Conservation (phyloP, 2,113 vertebrate genomes). For the Urocynchramus pylzowi region DNA sequence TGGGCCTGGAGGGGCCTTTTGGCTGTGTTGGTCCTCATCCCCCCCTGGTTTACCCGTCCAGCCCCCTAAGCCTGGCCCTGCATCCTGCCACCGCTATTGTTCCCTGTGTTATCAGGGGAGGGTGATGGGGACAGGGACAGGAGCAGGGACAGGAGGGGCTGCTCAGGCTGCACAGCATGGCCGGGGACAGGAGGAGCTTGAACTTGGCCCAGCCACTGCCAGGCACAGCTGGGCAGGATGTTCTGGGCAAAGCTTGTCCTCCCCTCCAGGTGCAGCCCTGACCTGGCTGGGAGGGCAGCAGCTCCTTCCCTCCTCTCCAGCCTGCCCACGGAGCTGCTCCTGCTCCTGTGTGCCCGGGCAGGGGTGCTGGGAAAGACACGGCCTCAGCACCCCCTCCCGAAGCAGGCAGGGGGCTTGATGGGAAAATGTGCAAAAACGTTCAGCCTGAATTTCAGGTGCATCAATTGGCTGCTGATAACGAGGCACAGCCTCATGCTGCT, state of each 20-base stretch:
- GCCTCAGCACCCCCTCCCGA: not conserved
- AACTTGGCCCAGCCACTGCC: fast-evolving
- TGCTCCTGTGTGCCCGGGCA: fast-evolving
- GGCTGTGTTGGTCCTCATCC: not conserved
- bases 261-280: not conserved
- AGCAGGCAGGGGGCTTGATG: not conserved
- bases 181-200: not conserved
- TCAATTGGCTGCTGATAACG: not conserved
- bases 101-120: not conserved
- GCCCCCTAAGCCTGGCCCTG: not conserved
- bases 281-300: not conserved
- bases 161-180: not conserved
- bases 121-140: not conserved
- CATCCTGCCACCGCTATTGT: not conserved
- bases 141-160: not conserved
- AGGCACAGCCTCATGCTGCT: not conserved
- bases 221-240: not conserved
- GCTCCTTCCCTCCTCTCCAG: not conserved
- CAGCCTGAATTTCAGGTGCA: not conserved
- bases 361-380: not conserved
- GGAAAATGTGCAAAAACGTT: not conserved
- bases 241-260: not conserved
- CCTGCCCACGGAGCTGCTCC: not conserved
- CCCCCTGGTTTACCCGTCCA: not conserved
- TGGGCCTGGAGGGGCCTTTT: not conserved